Base-by-base conservation (phyloP, 30 jellyfish, hydroid and myxozoan species). In the Haliclystus octoradiatus region DNA sequence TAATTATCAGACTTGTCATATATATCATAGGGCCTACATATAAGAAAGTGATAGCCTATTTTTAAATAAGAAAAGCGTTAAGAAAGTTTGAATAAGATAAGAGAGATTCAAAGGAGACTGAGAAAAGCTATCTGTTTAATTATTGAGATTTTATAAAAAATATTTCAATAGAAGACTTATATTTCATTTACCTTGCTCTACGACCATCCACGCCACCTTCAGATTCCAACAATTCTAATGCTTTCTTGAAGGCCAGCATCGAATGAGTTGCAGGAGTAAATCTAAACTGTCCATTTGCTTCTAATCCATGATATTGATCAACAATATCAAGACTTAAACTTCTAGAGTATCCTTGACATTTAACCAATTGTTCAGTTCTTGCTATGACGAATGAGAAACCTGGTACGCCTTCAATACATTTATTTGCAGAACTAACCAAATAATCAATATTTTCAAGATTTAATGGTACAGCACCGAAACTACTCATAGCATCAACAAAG, bases 401-500 rank as follows among this genome's bases (percentile, higher is more conserved):
- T 5, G 97, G 97, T 1, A 78, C 93, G 5, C 97, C 97, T 74
- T 88, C 97, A 28, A 88, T 80, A 70, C 97, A 88, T 61, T 88
- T 88, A 50, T 88, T 88, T 24, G 97, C 97, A 1, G 97, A 88
- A 62, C 95, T 88, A 31, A 88, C 97, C 79, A 88, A 31, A 60
- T 80, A 88, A 52, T 88, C 97, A 49, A 88, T 88, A 12, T 74
- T 75, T 4, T 71, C 46, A 4, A 81, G 49, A 57, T 79, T 82
- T 15, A 88, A 25, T 0, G 97, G 98, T 9, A 90, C 67, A 9
- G 93, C 95, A 2, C 98, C 98, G 63, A 90, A 90, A 63, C 98
- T 90, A 50, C 98, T 90, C 98, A 90, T 90, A 12, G 98, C 98
- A 69, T 90, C 98, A 52, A 90, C 95, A 65, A 90, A 81, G 76